Percentiles rank a stretch among this genome's conserved stretches.
phyloP scores from a whole-genome alignment of 2,797 vertebrate genomes.

The Lepilemur ruficaudatus region DNA sequence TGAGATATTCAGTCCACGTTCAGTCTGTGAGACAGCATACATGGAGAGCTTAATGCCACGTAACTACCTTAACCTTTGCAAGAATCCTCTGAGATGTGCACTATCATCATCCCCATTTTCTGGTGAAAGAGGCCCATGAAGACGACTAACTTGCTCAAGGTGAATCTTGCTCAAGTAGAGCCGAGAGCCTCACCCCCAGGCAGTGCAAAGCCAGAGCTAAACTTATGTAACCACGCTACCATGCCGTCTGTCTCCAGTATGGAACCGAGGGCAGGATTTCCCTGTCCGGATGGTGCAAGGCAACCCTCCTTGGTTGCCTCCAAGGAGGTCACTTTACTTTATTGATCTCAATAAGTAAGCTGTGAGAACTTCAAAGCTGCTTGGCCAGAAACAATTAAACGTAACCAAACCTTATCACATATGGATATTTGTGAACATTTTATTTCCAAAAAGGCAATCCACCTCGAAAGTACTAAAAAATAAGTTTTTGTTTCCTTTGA shows the following conservation, averaged over 20 bases:
- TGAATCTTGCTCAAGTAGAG: not conserved
- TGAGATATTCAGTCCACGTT: not conserved
- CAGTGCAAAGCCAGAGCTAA: not conserved
- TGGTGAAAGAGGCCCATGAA: not conserved
- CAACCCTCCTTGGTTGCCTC: not conserved
- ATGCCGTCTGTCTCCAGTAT: fast-evolving
- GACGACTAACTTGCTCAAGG: not conserved
- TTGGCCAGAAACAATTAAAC: constrained; percentile 64
- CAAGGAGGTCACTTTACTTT: constrained; percentile 62
- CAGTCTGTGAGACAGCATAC: not conserved
- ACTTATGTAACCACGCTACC: not conserved
- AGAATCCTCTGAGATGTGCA: not conserved
- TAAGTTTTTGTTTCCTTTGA: constrained; percentile 84
- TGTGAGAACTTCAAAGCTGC: constrained; percentile 59
- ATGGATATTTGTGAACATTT: constrained; percentile 71
- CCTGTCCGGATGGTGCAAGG: not conserved
- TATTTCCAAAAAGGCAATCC: constrained; percentile 82
- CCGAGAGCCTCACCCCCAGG: not conserved
- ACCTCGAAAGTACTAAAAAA: constrained; percentile 79
- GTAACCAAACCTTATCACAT: constrained; percentile 43
- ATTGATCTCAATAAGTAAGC: constrained; percentile 60
- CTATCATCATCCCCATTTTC: not conserved
- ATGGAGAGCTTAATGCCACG: not conserved
- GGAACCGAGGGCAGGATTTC: not conserved
- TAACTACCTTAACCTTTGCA: not conserved